These are phyloP conservation scores for Cydia fagiglandana DNA, from an alignment of 1,140 invertebrate genomes.

Conservation along the genomic window DNA sequence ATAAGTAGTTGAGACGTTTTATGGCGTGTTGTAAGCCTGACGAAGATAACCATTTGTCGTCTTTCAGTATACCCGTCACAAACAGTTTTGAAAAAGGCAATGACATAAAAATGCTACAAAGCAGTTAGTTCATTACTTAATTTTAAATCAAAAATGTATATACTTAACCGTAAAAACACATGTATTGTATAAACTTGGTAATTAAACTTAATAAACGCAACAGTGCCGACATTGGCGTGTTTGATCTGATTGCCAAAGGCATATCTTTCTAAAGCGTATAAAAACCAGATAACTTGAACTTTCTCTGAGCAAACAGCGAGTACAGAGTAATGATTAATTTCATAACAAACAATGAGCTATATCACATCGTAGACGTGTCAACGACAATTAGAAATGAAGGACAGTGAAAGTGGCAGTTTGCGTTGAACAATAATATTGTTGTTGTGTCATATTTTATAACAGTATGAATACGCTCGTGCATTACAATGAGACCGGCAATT, in stretches of 20 bases:
- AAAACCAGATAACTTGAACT: slow-evolving; percentile 19
- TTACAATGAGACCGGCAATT: neutral
- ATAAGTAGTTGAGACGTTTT: too few species aligned
- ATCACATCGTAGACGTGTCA: slow-evolving; percentile 6
- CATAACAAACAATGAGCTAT: slow-evolving; percentile 11
- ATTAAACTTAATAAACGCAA: neutral
- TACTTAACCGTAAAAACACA: too few species aligned
- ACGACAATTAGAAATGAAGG: slow-evolving; percentile 11
- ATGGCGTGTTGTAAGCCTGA: too few species aligned
- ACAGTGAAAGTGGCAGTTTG: slow-evolving; percentile 10
- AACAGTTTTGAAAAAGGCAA: too few species aligned
- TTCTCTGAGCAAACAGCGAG: slow-evolving; percentile 6
- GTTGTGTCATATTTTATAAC: slow-evolving; percentile 14
- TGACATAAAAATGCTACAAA: too few species aligned
- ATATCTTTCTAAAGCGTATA: slow-evolving; percentile 1
- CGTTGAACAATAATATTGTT: slow-evolving; percentile 8
- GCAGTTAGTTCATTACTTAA: too few species aligned
- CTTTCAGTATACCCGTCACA: too few species aligned
- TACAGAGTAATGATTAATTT: neutral
- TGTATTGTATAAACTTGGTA: neutral
- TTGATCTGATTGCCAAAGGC: neutral
- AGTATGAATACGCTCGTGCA: neutral
- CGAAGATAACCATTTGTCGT: too few species aligned
- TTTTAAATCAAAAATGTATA: too few species aligned
- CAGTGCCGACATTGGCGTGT: neutral